Evolutionary conservation across 2,888 invertebrate species (phyloP).

Genomic region (Dicycla oo): DNA sequence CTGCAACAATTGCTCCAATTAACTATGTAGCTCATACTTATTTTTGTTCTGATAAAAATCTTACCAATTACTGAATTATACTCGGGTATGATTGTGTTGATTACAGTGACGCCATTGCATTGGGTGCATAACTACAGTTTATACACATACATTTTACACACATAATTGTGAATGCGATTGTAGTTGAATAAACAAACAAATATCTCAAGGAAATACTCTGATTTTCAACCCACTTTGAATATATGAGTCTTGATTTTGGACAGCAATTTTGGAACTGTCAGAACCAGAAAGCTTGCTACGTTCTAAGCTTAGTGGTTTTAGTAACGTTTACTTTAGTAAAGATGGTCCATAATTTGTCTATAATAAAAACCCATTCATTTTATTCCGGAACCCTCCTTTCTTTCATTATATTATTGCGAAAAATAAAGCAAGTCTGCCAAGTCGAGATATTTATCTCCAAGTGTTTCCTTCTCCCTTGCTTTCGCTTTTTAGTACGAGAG

Average conservation of each 20-base stretch:
- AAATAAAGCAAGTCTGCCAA: neutral
- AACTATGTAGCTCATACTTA: slow-evolving; percentile 59
- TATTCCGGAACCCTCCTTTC: neutral
- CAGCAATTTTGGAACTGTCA: neutral
- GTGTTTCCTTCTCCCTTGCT: slow-evolving; percentile 21
- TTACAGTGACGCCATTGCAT: slow-evolving; percentile 23
- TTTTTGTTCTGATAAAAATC: slow-evolving; percentile 64
- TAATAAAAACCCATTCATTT: neutral
- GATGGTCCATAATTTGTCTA: neutral
- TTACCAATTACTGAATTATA: slow-evolving; percentile 58
- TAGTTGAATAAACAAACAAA: slow-evolving; percentile 3
- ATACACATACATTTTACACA: neutral
- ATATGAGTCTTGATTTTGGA: neutral
- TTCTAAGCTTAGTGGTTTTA: neutral
- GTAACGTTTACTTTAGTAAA: no score
- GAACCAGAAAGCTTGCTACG: neutral
- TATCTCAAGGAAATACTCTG: neutral
- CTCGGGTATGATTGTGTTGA: slow-evolving; percentile 44
- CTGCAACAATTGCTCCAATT: slow-evolving; percentile 59
- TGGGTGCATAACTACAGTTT: neutral
- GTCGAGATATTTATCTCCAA: neutral
- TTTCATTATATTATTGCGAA: neutral
- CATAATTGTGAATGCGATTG: neutral
- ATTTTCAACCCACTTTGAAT: neutral
- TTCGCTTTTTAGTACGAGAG: no score